These are phyloP conservation scores for Poeciliopsis presidionis DNA, from an alignment of 2,797 vertebrate genomes.

Conservation along the genomic window DNA sequence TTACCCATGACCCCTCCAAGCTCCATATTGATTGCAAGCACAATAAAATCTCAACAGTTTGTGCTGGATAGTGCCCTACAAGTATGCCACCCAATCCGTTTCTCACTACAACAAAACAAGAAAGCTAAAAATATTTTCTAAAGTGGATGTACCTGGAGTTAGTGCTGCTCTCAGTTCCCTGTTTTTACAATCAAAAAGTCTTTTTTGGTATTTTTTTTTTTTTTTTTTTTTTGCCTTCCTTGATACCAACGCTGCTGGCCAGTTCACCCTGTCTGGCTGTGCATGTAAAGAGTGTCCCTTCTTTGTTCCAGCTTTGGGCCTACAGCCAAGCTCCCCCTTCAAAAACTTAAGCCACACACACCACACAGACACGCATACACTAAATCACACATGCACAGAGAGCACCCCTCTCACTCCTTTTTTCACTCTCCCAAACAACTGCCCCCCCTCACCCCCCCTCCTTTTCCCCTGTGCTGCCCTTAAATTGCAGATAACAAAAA, in stretches of 20 bases:
- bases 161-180: slow-evolving; percentile 35
- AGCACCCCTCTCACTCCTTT: slow-evolving; percentile 52
- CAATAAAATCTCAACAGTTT: slow-evolving; percentile 67
- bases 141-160: slow-evolving; percentile 42
- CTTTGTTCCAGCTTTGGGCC: slow-evolving; percentile 83
- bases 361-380: slow-evolving; percentile 40
- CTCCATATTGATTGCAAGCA: slow-evolving; percentile 76
- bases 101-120: slow-evolving; percentile 48
- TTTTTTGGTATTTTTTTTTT: slow-evolving; percentile 66
- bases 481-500: slow-evolving; percentile 78
- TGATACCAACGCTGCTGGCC: slow-evolving; percentile 71
- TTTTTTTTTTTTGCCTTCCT: slow-evolving; percentile 61
- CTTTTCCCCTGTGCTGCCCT: slow-evolving; percentile 60
- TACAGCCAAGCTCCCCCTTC: slow-evolving; percentile 80
- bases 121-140: slow-evolving; percentile 36
- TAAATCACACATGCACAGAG: slow-evolving; percentile 41
- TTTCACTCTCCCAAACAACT: slow-evolving; percentile 66
- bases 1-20: slow-evolving; percentile 56
- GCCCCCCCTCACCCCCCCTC: slow-evolving; percentile 52
- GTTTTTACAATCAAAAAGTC: slow-evolving; percentile 44
- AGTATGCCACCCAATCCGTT: slow-evolving; percentile 47
- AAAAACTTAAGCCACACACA: slow-evolving; percentile 79
- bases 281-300: slow-evolving; percentile 86
- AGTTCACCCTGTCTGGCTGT: slow-evolving; percentile 84
- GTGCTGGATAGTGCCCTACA: slow-evolving; percentile 38